Base-by-base conservation (phyloP, 1,140 invertebrate genomes). In the Asbolus verrucosus region DNA sequence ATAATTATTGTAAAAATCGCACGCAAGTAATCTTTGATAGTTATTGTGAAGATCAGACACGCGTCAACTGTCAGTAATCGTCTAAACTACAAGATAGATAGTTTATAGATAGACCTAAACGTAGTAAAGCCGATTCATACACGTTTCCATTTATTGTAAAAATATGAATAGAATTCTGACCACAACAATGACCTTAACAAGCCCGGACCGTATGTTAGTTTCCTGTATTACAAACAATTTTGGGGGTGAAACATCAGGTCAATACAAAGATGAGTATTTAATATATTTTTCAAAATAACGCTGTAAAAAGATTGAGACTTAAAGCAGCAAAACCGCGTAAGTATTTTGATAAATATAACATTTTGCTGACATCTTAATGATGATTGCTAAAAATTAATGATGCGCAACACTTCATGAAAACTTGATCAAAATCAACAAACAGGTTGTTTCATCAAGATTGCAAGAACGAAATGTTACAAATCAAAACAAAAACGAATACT, bases 131-230 rank as follows among this genome's bases (percentile, higher is more conserved):
- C 21, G n/a, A 21, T 21, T 19, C 21, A 63, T 39, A 14, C n/a
- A 41, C 31, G 36, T 33, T 21, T 39, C 60, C 9, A 18, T 19
- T 39, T 24, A 41, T 63, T 63, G 61, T 63, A 18, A 63, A 63
- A 63, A 13, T 39, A 9, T 41, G 61, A 63, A 63, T 63, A 41
- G 33, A 14, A 36, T 14, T 41, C 31, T 63, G 61, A 63, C 61
- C 61, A 63, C 36, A 63, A 63, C 61, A 63, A 63, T 63, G 61
- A 63, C 33, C 61, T 63, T 63, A 63, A 63, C 61, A 63, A 63
- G 61, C 61, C 41, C 13, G n/a, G 9, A 18, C 61, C 33, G 61
- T 62, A 9, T 62, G 46, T 54, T 14, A 27, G 46, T 27, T 50
- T 18, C 16, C 16, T n/a, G 27, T 11, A 54, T 27, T 27, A 24